These are phyloP conservation scores for Catalaphyllia jardinei DNA, from an alignment of 64 coral and sea anemone species.

Conservation along the genomic window DNA sequence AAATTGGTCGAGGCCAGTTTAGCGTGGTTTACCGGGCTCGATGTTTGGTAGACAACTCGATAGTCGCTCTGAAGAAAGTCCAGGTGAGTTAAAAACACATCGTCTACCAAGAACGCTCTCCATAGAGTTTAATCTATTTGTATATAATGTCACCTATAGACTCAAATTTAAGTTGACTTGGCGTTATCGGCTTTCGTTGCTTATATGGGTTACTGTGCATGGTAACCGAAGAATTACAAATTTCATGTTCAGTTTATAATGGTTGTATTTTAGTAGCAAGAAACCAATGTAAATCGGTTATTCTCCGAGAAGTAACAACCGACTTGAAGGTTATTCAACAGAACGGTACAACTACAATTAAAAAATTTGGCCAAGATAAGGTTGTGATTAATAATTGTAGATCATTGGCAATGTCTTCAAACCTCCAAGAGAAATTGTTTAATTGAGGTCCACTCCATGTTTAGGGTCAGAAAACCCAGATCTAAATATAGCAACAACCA, in stretches of 20 bases:
- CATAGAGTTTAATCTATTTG: too few relatives aligned
- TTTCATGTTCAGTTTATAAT: neutral
- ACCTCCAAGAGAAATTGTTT: neutral
- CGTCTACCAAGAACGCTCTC: too few relatives aligned
- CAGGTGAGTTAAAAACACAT: slow-evolving; percentile 58
- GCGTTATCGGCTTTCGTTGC: too few relatives aligned
- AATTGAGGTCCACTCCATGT: neutral
- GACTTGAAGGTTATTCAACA: neutral
- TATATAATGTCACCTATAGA: too few relatives aligned
- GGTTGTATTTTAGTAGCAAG: neutral
- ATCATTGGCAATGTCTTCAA: too few relatives aligned
- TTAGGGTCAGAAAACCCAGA: neutral
- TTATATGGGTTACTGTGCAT: neutral
- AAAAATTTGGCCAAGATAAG: too few relatives aligned
- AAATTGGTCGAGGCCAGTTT: slow-evolving; percentile 96
- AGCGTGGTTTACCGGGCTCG: slow-evolving; percentile 94
- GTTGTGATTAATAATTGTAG: too few relatives aligned
- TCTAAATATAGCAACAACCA: slow-evolving; percentile 21
- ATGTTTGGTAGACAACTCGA: slow-evolving; percentile 64
- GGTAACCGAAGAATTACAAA: neutral
- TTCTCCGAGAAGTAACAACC: neutral
- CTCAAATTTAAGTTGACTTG: too few relatives aligned
- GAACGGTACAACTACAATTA: neutral
- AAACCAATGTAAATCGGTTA: neutral
- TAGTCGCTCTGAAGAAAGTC: slow-evolving; percentile 93